phyloP scores from a whole-genome alignment of 2,113 vertebrate genomes.

The Chrysemys picta region DNA sequence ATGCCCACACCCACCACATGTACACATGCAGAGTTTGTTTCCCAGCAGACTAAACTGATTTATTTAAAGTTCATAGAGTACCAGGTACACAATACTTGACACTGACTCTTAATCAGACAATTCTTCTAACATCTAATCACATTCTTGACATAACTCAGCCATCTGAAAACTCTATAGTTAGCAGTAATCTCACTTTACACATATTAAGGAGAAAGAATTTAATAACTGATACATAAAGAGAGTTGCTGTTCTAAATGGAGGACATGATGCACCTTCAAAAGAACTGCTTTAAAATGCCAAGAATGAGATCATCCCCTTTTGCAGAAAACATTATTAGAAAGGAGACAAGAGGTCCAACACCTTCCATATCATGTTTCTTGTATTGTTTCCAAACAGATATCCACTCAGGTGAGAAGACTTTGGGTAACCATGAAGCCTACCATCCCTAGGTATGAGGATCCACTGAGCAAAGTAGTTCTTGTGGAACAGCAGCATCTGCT shows the following conservation, averaged over 20 bases:
- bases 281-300: neutral
- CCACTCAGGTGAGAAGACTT: neutral
- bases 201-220: neutral
- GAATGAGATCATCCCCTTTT: neutral
- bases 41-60: neutral
- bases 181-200: neutral
- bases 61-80: neutral
- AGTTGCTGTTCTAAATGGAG: neutral
- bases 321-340: neutral
- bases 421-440: neutral
- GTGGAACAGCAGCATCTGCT: neutral
- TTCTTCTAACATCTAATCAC: too few relatives aligned
- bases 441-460: neutral
- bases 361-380: neutral
- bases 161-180: neutral
- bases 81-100: neutral
- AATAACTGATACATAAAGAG: neutral
- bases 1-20: neutral
- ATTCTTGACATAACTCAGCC: neutral
- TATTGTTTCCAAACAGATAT: too few relatives aligned
- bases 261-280: neutral
- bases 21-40: neutral
- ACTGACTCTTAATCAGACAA: neutral
- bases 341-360: neutral
- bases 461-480: neutral